phyloP scores from a whole-genome alignment of 2,797 vertebrate genomes.

The Eremophila alpestris region DNA sequence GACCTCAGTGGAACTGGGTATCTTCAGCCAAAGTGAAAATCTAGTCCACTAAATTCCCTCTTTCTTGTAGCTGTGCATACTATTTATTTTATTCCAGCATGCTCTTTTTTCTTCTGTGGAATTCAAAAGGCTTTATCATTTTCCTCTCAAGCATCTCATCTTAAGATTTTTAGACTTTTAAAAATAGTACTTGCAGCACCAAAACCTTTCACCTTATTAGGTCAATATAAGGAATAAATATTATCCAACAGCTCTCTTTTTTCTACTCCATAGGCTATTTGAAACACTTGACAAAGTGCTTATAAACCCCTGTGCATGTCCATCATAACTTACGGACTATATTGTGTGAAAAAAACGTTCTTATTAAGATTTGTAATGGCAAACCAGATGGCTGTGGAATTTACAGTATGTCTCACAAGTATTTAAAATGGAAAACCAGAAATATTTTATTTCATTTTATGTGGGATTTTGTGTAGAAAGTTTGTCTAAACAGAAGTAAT shows the following conservation, averaged over 20 bases:
- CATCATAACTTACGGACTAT: neutral
- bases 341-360: neutral
- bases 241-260: neutral
- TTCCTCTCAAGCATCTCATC: neutral
- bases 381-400: neutral
- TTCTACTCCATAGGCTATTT: neutral
- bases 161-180: neutral
- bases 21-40: neutral
- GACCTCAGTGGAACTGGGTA: neutral
- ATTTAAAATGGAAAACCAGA: neutral
- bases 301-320: neutral
- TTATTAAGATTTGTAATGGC: neutral
- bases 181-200: neutral
- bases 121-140: neutral
- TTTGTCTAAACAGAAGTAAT: neutral
- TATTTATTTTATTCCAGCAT: neutral
- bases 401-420: neutral
- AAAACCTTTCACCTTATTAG: neutral
- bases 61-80: neutral
- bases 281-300: neutral
- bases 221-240: neutral
- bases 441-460: neutral
- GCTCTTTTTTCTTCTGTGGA: neutral
- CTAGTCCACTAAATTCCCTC: neutral
- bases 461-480: neutral